phyloP scores from a whole-genome alignment of 1,140 invertebrate genomes.

The Leptinotarsa defecta region DNA sequence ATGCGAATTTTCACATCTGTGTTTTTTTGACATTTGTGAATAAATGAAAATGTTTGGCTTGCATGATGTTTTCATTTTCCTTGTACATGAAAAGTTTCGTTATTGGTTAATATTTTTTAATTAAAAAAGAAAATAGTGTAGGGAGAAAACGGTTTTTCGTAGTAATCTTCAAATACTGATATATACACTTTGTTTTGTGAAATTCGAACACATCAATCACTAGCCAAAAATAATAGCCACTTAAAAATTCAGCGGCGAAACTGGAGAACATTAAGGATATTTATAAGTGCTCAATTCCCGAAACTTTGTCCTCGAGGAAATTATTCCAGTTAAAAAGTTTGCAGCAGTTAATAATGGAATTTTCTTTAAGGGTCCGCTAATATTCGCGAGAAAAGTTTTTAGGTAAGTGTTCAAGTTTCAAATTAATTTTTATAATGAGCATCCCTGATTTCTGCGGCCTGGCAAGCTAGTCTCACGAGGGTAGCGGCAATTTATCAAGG shows the following conservation, averaged over 20 bases:
- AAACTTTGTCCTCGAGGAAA: not conserved
- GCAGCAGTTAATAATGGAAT: slow-evolving; percentile 24
- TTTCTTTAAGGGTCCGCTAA: slow-evolving; percentile 24
- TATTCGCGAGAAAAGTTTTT: slow-evolving; percentile 25
- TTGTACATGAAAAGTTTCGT: too few species aligned
- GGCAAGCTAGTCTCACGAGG: not conserved
- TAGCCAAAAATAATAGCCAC: not conserved
- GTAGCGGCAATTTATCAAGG: not conserved
- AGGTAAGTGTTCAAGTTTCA: slow-evolving; percentile 21
- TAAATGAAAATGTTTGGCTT: too few species aligned
- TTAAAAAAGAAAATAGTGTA: too few species aligned
- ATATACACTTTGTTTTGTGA: too few species aligned
- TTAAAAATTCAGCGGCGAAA: not conserved
- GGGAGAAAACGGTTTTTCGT: too few species aligned
- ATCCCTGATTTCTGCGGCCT: not conserved
- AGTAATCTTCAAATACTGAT: too few species aligned
- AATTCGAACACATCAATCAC: too few species aligned
- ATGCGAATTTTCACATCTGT: too few species aligned
- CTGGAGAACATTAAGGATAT: not conserved
- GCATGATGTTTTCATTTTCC: too few species aligned
- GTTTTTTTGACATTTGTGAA: too few species aligned
- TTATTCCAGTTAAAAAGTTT: slow-evolving; percentile 23
- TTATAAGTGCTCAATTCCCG: not conserved
- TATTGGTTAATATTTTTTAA: too few species aligned
- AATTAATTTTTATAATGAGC: slow-evolving; percentile 29